These are phyloP conservation scores for Pantala flavescens DNA, from an alignment of 1,140 invertebrate species.

Conservation along the genomic window DNA sequence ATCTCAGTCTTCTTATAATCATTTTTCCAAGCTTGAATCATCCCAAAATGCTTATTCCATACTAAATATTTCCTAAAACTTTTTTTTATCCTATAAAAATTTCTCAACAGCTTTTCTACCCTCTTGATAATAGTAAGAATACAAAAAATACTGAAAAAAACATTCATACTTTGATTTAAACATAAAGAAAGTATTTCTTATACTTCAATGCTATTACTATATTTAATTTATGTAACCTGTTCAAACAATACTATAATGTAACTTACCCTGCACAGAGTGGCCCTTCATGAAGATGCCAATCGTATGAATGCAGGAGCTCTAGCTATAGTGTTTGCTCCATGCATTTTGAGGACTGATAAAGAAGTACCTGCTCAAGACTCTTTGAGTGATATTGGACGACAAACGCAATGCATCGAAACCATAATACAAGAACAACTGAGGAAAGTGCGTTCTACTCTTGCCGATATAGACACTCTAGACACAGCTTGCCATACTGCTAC, in stretches of 20 bases:
- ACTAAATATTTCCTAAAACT: too few relatives aligned
- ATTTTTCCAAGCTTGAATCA: too few relatives aligned
- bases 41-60: too few relatives aligned
- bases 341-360: slow-evolving; percentile 78
- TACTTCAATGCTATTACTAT: too few relatives aligned
- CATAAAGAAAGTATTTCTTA: too few relatives aligned
- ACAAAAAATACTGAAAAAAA: too few relatives aligned
- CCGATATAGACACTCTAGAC: slow-evolving; percentile 81
- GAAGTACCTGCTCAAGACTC: slow-evolving; percentile 80
- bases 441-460: slow-evolving; percentile 66
- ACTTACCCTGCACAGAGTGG: slow-evolving; percentile 44
- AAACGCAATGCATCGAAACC: slow-evolving; percentile 77
- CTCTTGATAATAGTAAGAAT: too few relatives aligned
- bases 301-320: slow-evolving; percentile 85
- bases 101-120: too few relatives aligned
- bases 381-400: slow-evolving; percentile 64
- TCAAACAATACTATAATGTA: too few relatives aligned
- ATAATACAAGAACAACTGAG: slow-evolving; percentile 70
- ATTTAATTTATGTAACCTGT: too few relatives aligned
- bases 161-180: too few relatives aligned
- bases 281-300: slow-evolving; percentile 76
- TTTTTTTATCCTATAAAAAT: too few relatives aligned
- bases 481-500: slow-evolving; percentile 65
- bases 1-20: slow-evolving; percentile 16
- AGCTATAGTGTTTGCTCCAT: slow-evolving; percentile 91